These are phyloP conservation scores for Pachyramphus minor DNA, from an alignment of 2,113 vertebrate genomes.

Conservation along the genomic window DNA sequence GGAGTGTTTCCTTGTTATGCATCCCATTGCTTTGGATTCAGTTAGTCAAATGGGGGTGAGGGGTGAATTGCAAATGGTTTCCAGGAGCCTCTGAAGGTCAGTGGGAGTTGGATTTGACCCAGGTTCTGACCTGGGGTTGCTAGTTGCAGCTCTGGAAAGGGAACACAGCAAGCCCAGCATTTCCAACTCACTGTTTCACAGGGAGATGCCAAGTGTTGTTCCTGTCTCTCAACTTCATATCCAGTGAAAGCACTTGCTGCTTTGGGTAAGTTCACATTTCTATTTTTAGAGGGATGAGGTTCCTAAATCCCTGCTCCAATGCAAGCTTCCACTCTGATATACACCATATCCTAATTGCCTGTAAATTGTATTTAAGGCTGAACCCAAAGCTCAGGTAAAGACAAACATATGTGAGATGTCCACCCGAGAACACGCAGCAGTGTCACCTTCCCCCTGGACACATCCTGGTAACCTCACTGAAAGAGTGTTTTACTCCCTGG, in stretches of 20 bases:
- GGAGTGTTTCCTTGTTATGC: background rate
- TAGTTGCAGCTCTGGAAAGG: background rate
- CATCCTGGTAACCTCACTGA: background rate
- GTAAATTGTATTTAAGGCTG: background rate
- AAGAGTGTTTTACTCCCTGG: background rate
- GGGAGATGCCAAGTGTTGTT: background rate
- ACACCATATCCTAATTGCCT: background rate
- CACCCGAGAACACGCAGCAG: no score
- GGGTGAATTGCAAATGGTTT: background rate
- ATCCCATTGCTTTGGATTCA: background rate
- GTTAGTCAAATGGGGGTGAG: background rate
- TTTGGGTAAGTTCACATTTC: background rate
- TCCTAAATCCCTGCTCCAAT: background rate
- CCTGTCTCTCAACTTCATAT: background rate
- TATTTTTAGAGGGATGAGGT: background rate
- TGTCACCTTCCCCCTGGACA: background rate
- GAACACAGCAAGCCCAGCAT: background rate
- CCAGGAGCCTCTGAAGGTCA: background rate
- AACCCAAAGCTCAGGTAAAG: background rate
- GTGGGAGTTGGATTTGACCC: accelerated
- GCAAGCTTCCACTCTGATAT: background rate
- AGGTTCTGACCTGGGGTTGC: background rate
- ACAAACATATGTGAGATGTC: background rate
- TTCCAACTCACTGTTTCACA: background rate
- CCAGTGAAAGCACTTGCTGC: background rate